Percentiles rank a stretch among this genome's conserved stretches.
Conservation (phyloP, 2,113 vertebrate genomes). For the Caranx ignobilis region DNA sequence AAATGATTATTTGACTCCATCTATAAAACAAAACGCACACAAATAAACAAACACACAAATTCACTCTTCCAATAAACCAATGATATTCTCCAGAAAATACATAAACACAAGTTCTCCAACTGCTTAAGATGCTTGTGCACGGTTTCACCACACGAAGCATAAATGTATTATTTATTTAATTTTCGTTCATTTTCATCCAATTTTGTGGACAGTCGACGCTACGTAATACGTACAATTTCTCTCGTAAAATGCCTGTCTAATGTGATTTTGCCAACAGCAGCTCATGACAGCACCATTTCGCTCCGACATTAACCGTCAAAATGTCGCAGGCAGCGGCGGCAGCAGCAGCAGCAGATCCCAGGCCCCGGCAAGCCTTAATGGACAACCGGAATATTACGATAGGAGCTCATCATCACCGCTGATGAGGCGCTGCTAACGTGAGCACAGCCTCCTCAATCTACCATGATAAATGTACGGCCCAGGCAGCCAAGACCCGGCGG, state of each 20-base stretch:
- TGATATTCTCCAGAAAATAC: neutral
- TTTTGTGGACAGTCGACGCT: constrained; percentile 5
- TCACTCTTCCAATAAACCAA: neutral
- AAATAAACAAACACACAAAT: neutral
- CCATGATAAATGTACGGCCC: constrained; percentile 38
- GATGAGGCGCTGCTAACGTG: constrained; percentile 69
- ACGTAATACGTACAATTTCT: constrained; percentile 1
- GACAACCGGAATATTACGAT: constrained; percentile 59
- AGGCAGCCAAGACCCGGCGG: constrained; percentile 22
- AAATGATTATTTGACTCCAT: constrained; percentile 97
- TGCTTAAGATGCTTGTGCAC: neutral
- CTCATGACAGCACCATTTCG: constrained; percentile 67
- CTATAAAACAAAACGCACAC: constrained; percentile 51
- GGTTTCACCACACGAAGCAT: neutral
- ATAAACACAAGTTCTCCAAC: neutral
- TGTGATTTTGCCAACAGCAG: constrained; percentile 6
- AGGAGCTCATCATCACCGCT: constrained; percentile 65
- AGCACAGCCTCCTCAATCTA: constrained; percentile 36
- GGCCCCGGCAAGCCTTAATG: constrained; percentile 69
- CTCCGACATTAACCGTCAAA: constrained; percentile 70
- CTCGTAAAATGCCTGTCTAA: neutral
- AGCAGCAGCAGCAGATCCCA: constrained; percentile 61
- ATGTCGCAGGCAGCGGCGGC: constrained; percentile 76
- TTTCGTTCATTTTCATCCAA: neutral
- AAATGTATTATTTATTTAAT: constrained; percentile 25